Evolutionary conservation across 2,797 vertebrate species (phyloP).

Genomic region (Hydrophis major): DNA sequence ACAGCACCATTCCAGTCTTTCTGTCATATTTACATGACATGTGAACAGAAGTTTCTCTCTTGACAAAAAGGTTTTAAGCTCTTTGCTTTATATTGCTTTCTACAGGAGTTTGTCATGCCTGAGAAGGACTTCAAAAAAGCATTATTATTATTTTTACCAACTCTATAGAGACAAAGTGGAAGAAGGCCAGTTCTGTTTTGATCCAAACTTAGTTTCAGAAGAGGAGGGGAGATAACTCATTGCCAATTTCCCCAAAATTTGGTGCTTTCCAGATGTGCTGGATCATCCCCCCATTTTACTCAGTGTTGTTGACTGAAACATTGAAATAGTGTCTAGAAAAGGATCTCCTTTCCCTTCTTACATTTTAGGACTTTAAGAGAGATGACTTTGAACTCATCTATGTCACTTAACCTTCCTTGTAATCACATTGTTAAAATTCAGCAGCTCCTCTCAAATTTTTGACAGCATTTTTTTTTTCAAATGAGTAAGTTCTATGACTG

Average conservation of each 20-base stretch:
- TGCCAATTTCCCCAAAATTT: neutral
- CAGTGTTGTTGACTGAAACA: neutral
- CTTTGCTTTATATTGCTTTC: neutral
- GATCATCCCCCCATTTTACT: neutral
- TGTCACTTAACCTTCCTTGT: neutral
- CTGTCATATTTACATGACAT: neutral
- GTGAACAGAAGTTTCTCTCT: neutral
- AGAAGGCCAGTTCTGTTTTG: neutral
- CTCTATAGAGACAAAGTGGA: neutral
- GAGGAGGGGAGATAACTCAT: neutral
- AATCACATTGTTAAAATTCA: neutral
- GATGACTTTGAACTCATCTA: neutral
- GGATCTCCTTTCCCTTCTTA: neutral
- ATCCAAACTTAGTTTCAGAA: neutral
- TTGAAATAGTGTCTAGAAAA: neutral
- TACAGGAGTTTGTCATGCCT: neutral
- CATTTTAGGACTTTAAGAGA: neutral
- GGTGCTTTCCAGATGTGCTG: neutral
- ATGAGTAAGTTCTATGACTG: neutral
- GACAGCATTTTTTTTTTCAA: neutral
- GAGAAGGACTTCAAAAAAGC: neutral
- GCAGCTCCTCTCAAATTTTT: neutral
- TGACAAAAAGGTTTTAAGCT: neutral
- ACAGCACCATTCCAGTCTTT: neutral
- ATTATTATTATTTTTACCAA: neutral